Percentiles rank a stretch among this genome's conserved stretches.
Conservation (phyloP, 2,113 vertebrate genomes). For the Okapia johnstoni region DNA sequence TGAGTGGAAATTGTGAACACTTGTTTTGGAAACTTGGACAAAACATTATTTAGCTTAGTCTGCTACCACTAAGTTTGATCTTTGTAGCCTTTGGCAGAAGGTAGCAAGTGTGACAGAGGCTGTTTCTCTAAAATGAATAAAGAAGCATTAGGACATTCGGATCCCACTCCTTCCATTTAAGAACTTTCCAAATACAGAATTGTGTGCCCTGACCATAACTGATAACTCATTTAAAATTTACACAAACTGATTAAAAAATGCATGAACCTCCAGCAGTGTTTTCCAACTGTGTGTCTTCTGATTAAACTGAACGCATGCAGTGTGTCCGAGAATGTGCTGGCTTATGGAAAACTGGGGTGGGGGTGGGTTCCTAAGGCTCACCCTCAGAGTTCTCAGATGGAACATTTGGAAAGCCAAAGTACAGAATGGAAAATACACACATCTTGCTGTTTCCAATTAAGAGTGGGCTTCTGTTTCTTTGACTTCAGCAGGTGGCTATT, state of each 20-base stretch:
- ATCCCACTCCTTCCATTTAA: slow-evolving; percentile 67
- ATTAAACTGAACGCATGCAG: slow-evolving; percentile 55
- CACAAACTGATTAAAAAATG: slow-evolving; percentile 68
- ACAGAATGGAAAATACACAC: slow-evolving; percentile 51
- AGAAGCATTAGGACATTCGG: slow-evolving; percentile 66
- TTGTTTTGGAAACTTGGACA: slow-evolving; percentile 72
- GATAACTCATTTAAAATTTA: slow-evolving; percentile 75
- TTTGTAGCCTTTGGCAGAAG: slow-evolving; percentile 65
- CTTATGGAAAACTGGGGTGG: not conserved
- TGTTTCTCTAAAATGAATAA: slow-evolving; percentile 57
- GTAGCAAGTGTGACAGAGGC: slow-evolving; percentile 43
- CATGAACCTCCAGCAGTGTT: slow-evolving; percentile 37
- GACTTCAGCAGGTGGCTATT: not conserved
- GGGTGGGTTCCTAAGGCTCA: not conserved
- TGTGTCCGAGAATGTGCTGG: slow-evolving; percentile 36
- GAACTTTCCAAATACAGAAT: slow-evolving; percentile 48
- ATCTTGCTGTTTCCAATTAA: slow-evolving; percentile 35
- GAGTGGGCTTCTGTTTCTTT: slow-evolving; percentile 37
- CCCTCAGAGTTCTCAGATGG: not conserved
- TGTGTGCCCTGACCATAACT: slow-evolving; percentile 16
- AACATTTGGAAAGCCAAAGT: slow-evolving; percentile 60
- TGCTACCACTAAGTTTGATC: slow-evolving; percentile 40
- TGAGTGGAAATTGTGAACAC: slow-evolving; percentile 59
- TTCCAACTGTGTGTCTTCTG: slow-evolving; percentile 68
- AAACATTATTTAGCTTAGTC: slow-evolving; percentile 55